Percentiles rank a stretch among this genome's conserved stretches.
Evolutionary conservation across 2,797 vertebrate species (phyloP).

Genomic region (Danionella dracula): DNA sequence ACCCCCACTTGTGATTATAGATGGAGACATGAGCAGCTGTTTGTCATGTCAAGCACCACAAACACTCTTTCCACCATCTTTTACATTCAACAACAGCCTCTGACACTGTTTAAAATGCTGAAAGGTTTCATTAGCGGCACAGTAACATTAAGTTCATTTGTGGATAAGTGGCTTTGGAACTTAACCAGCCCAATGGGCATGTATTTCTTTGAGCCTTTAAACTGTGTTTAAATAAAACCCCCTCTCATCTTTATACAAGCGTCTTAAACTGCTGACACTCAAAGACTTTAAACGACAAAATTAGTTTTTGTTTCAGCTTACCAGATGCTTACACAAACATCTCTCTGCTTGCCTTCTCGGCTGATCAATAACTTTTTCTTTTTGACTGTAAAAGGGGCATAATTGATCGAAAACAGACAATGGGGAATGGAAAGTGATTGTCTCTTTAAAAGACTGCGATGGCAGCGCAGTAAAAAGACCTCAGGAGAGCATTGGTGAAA

Average conservation of each 20-base stretch:
- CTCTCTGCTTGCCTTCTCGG: constrained; percentile 12
- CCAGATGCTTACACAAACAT: constrained; percentile 7
- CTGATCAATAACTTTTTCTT: constrained; percentile 39
- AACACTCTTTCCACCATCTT: constrained; percentile 49
- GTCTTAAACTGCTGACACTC: constrained; percentile 8
- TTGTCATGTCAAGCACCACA: constrained; percentile 50
- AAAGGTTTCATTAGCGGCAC: constrained; percentile 60
- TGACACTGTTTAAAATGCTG: constrained; percentile 54
- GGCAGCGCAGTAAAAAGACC: constrained; percentile 29
- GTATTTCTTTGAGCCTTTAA: constrained; percentile 13
- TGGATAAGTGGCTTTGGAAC: constrained; percentile 52
- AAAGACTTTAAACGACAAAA: constrained; percentile 29
- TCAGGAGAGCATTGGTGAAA: constrained; percentile 22
- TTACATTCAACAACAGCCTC: constrained; percentile 17
- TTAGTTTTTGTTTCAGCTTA: constrained; percentile 1
- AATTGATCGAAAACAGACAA: constrained; percentile 36
- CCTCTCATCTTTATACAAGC: constrained; percentile 14
- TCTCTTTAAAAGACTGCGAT: constrained; percentile 25
- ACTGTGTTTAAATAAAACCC: constrained; percentile 29
- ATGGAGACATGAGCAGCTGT: neutral
- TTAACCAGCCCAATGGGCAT: neutral
- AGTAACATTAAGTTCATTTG: constrained; percentile 68
- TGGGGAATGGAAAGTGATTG: constrained; percentile 33
- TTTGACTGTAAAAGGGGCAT: constrained; percentile 33
- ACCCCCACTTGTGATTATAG: too few relatives aligned